Evolutionary conservation across 2,888 invertebrate species (phyloP), one percentile per base, ranked within the genome.

Genomic region (Helicoverpa assulta): DNA sequence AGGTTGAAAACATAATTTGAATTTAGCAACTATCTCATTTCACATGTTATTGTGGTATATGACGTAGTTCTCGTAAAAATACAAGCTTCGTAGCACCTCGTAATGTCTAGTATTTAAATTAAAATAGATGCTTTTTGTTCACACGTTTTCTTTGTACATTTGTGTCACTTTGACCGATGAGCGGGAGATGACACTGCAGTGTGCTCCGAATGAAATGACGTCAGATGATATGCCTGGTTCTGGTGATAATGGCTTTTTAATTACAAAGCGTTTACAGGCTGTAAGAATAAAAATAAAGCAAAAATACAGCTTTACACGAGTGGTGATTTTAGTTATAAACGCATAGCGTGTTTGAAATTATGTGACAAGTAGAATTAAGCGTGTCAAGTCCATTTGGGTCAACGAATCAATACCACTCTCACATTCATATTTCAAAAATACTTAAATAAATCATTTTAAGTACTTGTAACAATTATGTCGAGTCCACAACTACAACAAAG

Each of bases 391-490:
- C 59, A 81, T 75, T 73, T 79, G 69, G 85, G 84, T 84, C 86
- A 84, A 76, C 67, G 59, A 80, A 86, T 84, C 81, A 72, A 83
- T 85, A 83, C 26, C 37, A 65, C 51, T 58, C 51, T 50, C n/a
- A 18, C 37, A 6, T 64, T 50, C 53, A 50, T 40, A 43, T 21
- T 54, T 59, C 50, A 58, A 63, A 69, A 14, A 43, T 40, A 60
- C 54, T 26, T 51, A 59, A 65, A 52, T n/a, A n/a, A 29, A 16
- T 18, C 50, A n/a, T 51, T 51, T 55, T 12, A 29, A 16, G n/a
- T 50, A 12, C 33, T 6, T 60, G 29, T 37, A 55, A 63, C 47
- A 62, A 67, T 64, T 47, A 72, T 76, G 68, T 73, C 67, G 64
- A 65, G 47, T 54, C 29, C 66, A 68, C 51, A 78, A 67, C 69